phyloP scores from a whole-genome alignment of 2,113 vertebrate genomes.

The Anoura caudifer region DNA sequence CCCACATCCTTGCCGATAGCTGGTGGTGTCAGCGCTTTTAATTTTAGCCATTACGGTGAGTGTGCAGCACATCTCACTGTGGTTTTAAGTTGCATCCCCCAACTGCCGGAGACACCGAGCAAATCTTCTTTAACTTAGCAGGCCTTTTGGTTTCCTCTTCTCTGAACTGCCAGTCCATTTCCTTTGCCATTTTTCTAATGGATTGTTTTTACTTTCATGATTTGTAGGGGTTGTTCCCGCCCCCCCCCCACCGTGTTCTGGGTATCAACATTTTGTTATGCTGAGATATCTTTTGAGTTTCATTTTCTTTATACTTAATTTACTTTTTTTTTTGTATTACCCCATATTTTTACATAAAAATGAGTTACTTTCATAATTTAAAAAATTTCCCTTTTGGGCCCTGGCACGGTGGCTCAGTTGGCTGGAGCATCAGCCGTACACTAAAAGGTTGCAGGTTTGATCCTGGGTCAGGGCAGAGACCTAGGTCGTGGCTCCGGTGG shows the following conservation, averaged over 20 bases:
- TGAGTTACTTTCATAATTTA: not conserved
- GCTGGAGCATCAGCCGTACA: no score
- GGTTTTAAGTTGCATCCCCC: not conserved
- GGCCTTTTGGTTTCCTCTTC: not conserved
- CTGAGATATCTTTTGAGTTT: not conserved
- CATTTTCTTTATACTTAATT: not conserved
- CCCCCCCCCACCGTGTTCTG: no score
- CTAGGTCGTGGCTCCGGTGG: no score
- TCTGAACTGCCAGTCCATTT: not conserved
- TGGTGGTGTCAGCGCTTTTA: not conserved
- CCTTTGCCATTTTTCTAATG: not conserved
- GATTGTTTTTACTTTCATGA: not conserved
- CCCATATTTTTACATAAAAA: not conserved
- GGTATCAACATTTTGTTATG: not conserved
- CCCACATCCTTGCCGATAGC: not conserved
- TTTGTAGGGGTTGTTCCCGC: not conserved
- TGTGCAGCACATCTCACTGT: not conserved
- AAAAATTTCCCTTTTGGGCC: not conserved
- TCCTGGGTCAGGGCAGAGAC: no score
- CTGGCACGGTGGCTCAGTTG: no score
- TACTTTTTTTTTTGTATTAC: not conserved
- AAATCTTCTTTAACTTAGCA: not conserved
- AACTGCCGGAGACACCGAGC: not conserved
- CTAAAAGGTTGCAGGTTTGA: no score
- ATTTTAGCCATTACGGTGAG: not conserved